These are phyloP conservation scores for Choristoneura rosaceana DNA, from an alignment of 2,888 invertebrate genomes.

Conservation along the genomic window DNA sequence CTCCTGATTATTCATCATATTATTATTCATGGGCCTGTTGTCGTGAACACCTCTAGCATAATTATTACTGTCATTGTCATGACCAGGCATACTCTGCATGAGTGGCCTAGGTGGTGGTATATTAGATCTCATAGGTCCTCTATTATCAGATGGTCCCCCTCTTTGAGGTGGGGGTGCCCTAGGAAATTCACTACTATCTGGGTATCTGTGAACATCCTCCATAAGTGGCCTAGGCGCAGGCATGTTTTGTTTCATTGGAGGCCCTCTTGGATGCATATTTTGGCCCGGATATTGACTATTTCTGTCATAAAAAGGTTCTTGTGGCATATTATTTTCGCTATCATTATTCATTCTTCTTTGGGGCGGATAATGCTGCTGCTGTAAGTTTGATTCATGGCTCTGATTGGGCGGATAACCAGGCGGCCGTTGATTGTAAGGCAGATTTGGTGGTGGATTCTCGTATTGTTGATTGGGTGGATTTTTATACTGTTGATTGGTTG, in stretches of 20 bases:
- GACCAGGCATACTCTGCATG: slow-evolving; percentile 50
- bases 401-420: slow-evolving; percentile 42
- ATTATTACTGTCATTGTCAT: slow-evolving; percentile 52
- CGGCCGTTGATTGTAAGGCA: slow-evolving; percentile 27
- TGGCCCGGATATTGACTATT: slow-evolving; percentile 53
- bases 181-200: slow-evolving; percentile 50
- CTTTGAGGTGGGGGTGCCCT: slow-evolving; percentile 45
- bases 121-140: slow-evolving; percentile 15
- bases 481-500: slow-evolving; percentile 40
- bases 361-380: slow-evolving; percentile 49
- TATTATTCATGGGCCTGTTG: slow-evolving; percentile 40
- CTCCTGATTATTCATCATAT: slow-evolving; percentile 23
- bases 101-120: slow-evolving; percentile 47
- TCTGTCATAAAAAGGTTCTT: slow-evolving; percentile 58
- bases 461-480: slow-evolving; percentile 17
- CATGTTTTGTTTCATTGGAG: slow-evolving; percentile 49
- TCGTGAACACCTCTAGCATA: slow-evolving; percentile 45
- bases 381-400: slow-evolving; percentile 38
- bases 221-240: slow-evolving; percentile 51
- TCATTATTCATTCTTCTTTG: slow-evolving; percentile 52
- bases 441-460: slow-evolving; percentile 19
- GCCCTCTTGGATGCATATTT: slow-evolving; percentile 39
- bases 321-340: slow-evolving; percentile 48
- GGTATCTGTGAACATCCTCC: slow-evolving; percentile 51
- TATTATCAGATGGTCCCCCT: slow-evolving; percentile 2